Base-by-base conservation (phyloP, 2,797 vertebrate genomes). In the Coracias cyanogaster region DNA sequence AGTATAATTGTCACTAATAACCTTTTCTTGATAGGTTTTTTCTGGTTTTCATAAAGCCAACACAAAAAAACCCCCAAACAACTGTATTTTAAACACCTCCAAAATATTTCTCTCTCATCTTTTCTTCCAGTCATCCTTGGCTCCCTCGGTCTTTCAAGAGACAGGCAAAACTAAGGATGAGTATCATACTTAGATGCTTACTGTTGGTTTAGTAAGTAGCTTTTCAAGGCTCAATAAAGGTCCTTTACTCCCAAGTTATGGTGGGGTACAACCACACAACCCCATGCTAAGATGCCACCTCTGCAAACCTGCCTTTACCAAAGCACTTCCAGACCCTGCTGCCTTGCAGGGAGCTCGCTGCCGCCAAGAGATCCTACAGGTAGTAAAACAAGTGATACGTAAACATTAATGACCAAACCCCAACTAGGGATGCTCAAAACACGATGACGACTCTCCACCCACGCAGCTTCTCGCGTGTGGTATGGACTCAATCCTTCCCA, bases 1-100 rank as follows among this genome's bases (percentile, higher is more conserved):
- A 97, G 96, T 96, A 76, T 93, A 96, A 92, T 91, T 94, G 90
- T 96, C 94, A 95, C 81, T 94, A 97, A 96, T 95, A 96, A 88
- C 49, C 58, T 78, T 81, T 86, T 93, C 96, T 90, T 96, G 96
- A 96, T 95, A 92, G 61, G 67, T 48, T 26, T 48, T 90, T 93
- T 90, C 91, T 26, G 70, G 91, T 76, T 94, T 90, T 86, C 31
- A 83, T 25, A 69, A 69, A 96, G 85, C 51, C 29, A 96, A 94
- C 12, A 48, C 18, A 12, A 29, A 79, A 21, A 79, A 13, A 43
- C 41, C 9, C 41, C 41, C 25, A 89, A 87, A 46, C 45, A 69
- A 37, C 19, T 9, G 33, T 35, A 82, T 93, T 95, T 96, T 70
- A 86, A 92, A 94, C 28, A 46, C 55, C 69, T 92, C 65, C 45